phyloP scores from a whole-genome alignment of 2,797 vertebrate genomes.

The Melanotaenia boesemani region DNA sequence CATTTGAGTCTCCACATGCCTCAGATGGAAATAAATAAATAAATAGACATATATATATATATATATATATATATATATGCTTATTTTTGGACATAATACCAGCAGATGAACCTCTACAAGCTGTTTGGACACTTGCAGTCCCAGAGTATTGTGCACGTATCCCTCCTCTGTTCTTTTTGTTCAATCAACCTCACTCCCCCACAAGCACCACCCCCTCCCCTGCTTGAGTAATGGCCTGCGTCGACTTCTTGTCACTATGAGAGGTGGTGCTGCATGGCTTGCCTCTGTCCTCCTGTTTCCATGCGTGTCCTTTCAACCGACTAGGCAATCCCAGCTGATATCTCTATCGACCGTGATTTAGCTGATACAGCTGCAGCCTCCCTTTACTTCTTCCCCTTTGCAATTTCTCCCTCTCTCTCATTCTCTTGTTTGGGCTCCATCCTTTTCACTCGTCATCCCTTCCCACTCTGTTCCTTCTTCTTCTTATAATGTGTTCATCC shows the following conservation, averaged over 20 bases:
- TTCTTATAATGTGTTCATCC: constrained; percentile 48
- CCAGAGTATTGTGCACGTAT: constrained; percentile 52
- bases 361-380: constrained; percentile 75
- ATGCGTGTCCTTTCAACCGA: constrained; percentile 81
- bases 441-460: constrained; percentile 23
- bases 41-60: too few species aligned
- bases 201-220: constrained; percentile 42
- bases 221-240: constrained; percentile 84
- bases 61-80: constrained; percentile 7
- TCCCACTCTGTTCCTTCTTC: constrained; percentile 28
- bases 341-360: constrained; percentile 85
- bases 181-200: constrained; percentile 66
- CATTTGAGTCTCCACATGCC: constrained; percentile 39
- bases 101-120: constrained; percentile 46
- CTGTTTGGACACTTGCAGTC: constrained; percentile 60
- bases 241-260: constrained; percentile 84
- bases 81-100: constrained; percentile 41
- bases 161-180: constrained; percentile 72
- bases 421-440: constrained; percentile 26
- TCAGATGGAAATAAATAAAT: constrained; percentile 20
- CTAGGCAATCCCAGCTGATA: constrained; percentile 84
- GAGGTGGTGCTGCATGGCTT: constrained; percentile 80
- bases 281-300: constrained; percentile 80
- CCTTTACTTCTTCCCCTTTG: constrained; percentile 23
- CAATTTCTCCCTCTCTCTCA: constrained; percentile 31